Evolutionary conservation across 2,888 invertebrate genomes (phyloP), one percentile per base, ranked within the genome.

Genomic region (Hermaeophaga mercurialis): DNA sequence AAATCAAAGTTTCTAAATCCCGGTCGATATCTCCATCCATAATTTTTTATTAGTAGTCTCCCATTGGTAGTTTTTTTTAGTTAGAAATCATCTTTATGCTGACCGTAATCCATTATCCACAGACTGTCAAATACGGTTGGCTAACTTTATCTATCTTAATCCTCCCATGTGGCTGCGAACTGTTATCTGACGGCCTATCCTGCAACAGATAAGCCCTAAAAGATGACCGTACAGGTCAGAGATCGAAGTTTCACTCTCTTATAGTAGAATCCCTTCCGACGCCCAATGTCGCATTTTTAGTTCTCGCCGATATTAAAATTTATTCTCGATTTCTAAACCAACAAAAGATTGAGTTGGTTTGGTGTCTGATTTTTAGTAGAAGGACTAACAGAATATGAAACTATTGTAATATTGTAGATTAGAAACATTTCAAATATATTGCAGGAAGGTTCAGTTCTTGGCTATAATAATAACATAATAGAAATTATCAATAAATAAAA

Each of bases 141-240:
- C 70, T 67, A 68, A 71, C 70, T 73, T 74, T 75, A 75, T 75
- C 74, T 73, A 70, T 73, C 72, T 73, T 74, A 74, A 75, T 75
- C 73, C 74, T 70, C 71, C 70, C 65, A 60, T 70, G 72, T 68
- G 71, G 72, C 68, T 65, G 61, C 58, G 64, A 62, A 65, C 69
- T 68, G 70, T 73, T 73, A 73, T 73, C 73, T 71, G 65, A 49
- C 56, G 44, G 63, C 66, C 66, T 65, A 66, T 60, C 64, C 62
- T 68, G 66, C 67, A 68, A 67, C 61, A 71, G 73, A 74, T 74
- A 73, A 71, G 67, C 62, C 63, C 63, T 70, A 66, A 73, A 70
- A 70, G 71, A 71, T 74, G 74, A 72, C 72, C 71, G 65, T 64
- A 45, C 63, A 65, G 71, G 73, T 64, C 66, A 65, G 62, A 70